phyloP scores from a whole-genome alignment of 2,888 invertebrate species.

The Himalopsyche anomala region DNA sequence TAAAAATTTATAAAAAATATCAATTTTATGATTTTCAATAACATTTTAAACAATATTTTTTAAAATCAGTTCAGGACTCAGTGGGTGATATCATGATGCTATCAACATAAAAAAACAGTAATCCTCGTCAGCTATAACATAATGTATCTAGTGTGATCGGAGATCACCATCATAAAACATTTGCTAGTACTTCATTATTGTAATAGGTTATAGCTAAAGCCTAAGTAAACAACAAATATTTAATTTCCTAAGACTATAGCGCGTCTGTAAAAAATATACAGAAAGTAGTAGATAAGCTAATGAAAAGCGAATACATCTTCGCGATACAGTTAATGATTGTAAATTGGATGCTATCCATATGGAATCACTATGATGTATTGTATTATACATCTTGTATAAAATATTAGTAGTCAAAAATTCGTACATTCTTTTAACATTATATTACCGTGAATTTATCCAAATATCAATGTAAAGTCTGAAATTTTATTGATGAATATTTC shows the following conservation, averaged over 20 bases:
- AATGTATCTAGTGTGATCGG: neutral
- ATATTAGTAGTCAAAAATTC: slow-evolving; percentile 27
- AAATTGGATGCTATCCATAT: slow-evolving; percentile 14
- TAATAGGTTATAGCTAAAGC: neutral
- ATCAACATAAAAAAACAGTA: no score
- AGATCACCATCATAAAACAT: neutral
- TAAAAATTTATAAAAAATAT: no score
- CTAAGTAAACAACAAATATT: slow-evolving; percentile 8
- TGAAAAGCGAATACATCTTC: slow-evolving; percentile 21
- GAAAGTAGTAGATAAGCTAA: neutral
- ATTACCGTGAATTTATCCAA: slow-evolving; percentile 40
- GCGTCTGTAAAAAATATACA: neutral
- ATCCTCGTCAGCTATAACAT: no score
- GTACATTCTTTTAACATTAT: slow-evolving; percentile 27
- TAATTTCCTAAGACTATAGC: neutral
- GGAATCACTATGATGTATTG: slow-evolving; percentile 33
- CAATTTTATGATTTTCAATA: no score
- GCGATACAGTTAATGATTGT: neutral
- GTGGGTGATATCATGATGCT: no score
- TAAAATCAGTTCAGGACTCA: no score
- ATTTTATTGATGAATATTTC: slow-evolving; percentile 31
- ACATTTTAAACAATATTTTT: no score
- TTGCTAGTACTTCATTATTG: neutral
- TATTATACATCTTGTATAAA: slow-evolving; percentile 32
- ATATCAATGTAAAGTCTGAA: slow-evolving; percentile 33